A percentile compares a stretch with the other conserved stretches of the same genome.
Evolutionary conservation across 2,888 invertebrate genomes (phyloP).

Genomic region (Mesoligia furuncula): DNA sequence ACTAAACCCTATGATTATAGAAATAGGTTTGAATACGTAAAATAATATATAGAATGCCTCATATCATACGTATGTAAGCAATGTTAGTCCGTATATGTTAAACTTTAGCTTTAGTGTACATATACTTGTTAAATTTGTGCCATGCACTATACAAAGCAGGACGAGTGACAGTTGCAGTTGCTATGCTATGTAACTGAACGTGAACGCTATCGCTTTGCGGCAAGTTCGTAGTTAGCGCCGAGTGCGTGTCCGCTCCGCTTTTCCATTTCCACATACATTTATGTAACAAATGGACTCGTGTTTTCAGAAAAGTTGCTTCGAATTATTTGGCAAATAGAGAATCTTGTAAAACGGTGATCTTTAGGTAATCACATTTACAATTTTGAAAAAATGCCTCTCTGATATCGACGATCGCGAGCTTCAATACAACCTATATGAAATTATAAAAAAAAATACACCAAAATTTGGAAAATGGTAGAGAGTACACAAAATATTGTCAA

Average conservation of each 20-base stretch:
- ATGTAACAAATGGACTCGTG: slow-evolving; percentile 67
- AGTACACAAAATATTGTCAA: slow-evolving; percentile 21
- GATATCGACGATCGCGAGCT: slow-evolving; percentile 31
- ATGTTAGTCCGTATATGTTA: slow-evolving; percentile 35
- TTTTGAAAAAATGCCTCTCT: slow-evolving; percentile 12
- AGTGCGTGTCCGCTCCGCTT: slow-evolving; percentile 85
- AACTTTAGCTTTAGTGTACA: slow-evolving; percentile 43
- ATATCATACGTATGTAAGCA: slow-evolving; percentile 19
- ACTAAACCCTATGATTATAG: not conserved
- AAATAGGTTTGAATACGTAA: slow-evolving; percentile 10
- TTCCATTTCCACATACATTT: slow-evolving; percentile 73
- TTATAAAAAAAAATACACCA: not conserved
- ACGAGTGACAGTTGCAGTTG: slow-evolving; percentile 58
- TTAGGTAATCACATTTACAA: not conserved
- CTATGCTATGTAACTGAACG: slow-evolving; percentile 63
- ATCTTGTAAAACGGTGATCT: not conserved
- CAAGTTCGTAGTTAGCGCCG: slow-evolving; percentile 68
- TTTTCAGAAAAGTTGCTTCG: slow-evolving; percentile 47
- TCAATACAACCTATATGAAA: slow-evolving; percentile 11
- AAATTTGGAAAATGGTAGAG: slow-evolving; percentile 29
- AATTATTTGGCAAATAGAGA: slow-evolving; percentile 16
- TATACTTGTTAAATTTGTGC: slow-evolving; percentile 57
- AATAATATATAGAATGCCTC: slow-evolving; percentile 40
- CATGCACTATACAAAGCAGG: slow-evolving; percentile 62
- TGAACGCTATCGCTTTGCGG: slow-evolving; percentile 66